Conservation (phyloP, 1,140 invertebrate genomes). For the Papilio machaon region DNA sequence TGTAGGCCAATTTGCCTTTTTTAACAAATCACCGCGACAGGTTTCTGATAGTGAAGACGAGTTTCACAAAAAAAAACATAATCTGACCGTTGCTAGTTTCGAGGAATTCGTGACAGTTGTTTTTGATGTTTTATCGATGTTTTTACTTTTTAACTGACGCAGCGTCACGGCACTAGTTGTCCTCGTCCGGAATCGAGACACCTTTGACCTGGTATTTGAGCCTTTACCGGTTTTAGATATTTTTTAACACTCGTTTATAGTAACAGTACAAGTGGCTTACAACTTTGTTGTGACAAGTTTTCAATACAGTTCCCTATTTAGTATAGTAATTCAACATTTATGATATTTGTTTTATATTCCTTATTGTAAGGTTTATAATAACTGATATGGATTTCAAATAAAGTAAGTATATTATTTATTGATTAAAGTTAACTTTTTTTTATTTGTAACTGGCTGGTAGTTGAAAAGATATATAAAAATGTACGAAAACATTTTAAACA, state of each 20-base stretch:
- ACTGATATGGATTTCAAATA: too few species aligned
- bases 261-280: conserved; percentile 6
- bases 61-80: conserved; percentile 40
- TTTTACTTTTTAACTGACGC: conserved; percentile 41
- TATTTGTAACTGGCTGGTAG: not conserved
- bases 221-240: conserved; percentile 35
- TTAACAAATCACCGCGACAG: conserved; percentile 57
- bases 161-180: conserved; percentile 40
- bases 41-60: conserved; percentile 57
- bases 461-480: not conserved
- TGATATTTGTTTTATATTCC: not conserved
- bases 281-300: conserved; percentile 18
- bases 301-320: conserved; percentile 17
- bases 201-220: conserved; percentile 38
- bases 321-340: conserved; percentile 10
- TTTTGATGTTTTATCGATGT: conserved; percentile 44
- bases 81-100: conserved; percentile 51
- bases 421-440: not conserved
- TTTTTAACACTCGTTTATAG: conserved; percentile 1
- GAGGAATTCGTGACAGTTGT: conserved; percentile 45
- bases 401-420: too few species aligned
- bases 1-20: conserved; percentile 67
- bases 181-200: conserved; percentile 39
- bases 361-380: not conserved
- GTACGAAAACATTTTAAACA: not conserved